Evolutionary conservation across 2,797 vertebrate species (phyloP).

Genomic region (Cirrhinus molitorella): DNA sequence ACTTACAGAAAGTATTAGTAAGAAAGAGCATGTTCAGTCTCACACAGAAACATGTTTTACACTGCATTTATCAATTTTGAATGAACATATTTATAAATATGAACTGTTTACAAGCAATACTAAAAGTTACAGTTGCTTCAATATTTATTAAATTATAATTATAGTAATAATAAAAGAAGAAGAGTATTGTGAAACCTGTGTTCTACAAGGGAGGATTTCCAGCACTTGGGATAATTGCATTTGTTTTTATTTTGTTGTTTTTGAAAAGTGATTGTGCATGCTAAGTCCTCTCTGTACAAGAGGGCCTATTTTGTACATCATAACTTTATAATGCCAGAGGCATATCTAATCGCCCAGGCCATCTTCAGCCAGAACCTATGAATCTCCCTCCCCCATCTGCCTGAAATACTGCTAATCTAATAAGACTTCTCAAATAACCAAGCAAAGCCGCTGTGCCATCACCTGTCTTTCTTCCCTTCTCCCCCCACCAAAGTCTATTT

Average conservation of each 20-base stretch:
- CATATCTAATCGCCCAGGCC: constrained; percentile 57
- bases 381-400: constrained; percentile 64
- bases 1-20: background rate
- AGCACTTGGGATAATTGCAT: background rate
- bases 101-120: background rate
- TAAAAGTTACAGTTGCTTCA: background rate
- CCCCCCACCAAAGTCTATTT: constrained; percentile 51
- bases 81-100: background rate
- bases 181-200: background rate
- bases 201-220: background rate
- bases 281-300: background rate
- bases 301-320: constrained; percentile 60
- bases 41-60: background rate
- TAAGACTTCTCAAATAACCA: constrained; percentile 74
- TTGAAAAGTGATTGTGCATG: background rate
- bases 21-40: background rate
- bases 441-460: constrained; percentile 79
- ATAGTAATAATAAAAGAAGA: background rate
- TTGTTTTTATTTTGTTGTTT: too few relatives aligned
- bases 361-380: constrained; percentile 56
- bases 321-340: constrained; percentile 63
- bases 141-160: background rate
- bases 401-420: constrained; percentile 74
- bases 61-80: background rate
- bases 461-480: constrained; percentile 76